These are phyloP conservation scores for Liopterus haemorrhoidalis DNA, from an alignment of 2,888 invertebrate species.

Conservation along the genomic window DNA sequence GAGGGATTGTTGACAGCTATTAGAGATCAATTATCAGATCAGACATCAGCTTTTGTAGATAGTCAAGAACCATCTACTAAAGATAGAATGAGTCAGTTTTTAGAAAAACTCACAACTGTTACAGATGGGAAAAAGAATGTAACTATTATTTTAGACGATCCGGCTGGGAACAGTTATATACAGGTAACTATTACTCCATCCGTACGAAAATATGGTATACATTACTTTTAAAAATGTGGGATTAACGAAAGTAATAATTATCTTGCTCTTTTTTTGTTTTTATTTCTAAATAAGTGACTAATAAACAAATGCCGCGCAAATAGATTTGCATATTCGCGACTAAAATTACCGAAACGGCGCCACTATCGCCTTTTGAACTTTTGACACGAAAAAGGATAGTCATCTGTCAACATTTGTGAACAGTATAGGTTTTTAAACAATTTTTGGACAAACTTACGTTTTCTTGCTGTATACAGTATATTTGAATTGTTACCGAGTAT, in stretches of 20 bases:
- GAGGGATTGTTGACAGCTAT: slow-evolving; percentile 82
- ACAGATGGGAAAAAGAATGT: slow-evolving; percentile 55
- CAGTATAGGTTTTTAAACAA: neutral
- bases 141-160: slow-evolving; percentile 87
- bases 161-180: slow-evolving; percentile 95
- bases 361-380: too few species aligned
- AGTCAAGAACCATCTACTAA: slow-evolving; percentile 56
- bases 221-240: too few species aligned
- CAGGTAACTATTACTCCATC: slow-evolving; percentile 56
- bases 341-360: too few species aligned
- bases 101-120: slow-evolving; percentile 61
- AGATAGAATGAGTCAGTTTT: slow-evolving; percentile 57
- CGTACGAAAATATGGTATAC: neutral
- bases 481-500: too few species aligned
- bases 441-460: neutral
- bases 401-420: too few species aligned
- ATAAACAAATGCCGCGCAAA: too few species aligned
- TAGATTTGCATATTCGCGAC: too few species aligned
- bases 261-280: too few species aligned
- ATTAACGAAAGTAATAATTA: too few species aligned
- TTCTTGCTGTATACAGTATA: too few species aligned
- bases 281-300: neutral
- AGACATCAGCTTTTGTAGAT: slow-evolving; percentile 60
- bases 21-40: slow-evolving; percentile 63
- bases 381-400: too few species aligned